Base-by-base conservation (phyloP, 2,113 vertebrate genomes). In the Actenoides hombroni region DNA sequence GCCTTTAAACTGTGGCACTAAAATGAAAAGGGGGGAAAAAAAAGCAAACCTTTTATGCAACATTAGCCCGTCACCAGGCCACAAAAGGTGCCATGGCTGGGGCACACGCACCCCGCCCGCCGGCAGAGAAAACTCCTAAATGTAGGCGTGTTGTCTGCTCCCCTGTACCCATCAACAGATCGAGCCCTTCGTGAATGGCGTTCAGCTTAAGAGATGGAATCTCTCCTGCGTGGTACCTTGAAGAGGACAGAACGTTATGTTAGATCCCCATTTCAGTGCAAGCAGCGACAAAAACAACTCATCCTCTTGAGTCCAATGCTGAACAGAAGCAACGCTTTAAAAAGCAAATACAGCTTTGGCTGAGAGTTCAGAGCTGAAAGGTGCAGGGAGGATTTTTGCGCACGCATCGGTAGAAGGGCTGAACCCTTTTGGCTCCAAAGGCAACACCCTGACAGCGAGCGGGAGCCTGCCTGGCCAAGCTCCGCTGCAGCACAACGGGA, bases 391-490 rank as follows among this genome's bases (percentile, higher is more conserved):
- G 46, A 42, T 33, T 88, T 65, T 5, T 81, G 59, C 37, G 4
- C 17, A 29, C 35, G 39, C 57, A 82, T 31, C 39, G 35, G 6
- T 4, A 60, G 25, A 44, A 40, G 21, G 37, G 31, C 77, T 4
- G 5, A 80, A 73, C 59, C 23, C 14, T 69, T 29, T 29, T 39
- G 51, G n/a, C 54, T 29, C 54, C n/a, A 61, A 67, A 73, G 0
- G 6, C 37, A 20, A 42, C 2, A 7, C 54, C 13, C 61, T 6
- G 57, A 63, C 6, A 4, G 19, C 0, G 0, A 68, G 13, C 0
- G 5, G 18, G 31, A 6, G 2, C 3, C 0, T 0, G 26, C 46
- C 35, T 19, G 54, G 53, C 40, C 40, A 13, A 40, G 40, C 40
- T 40, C 40, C 40, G 40, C 40, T 40, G 40, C 40, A 40, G 13